Evolutionary conservation across 2,113 vertebrate genomes (phyloP).

Genomic region (Syrrhaptes paradoxus): DNA sequence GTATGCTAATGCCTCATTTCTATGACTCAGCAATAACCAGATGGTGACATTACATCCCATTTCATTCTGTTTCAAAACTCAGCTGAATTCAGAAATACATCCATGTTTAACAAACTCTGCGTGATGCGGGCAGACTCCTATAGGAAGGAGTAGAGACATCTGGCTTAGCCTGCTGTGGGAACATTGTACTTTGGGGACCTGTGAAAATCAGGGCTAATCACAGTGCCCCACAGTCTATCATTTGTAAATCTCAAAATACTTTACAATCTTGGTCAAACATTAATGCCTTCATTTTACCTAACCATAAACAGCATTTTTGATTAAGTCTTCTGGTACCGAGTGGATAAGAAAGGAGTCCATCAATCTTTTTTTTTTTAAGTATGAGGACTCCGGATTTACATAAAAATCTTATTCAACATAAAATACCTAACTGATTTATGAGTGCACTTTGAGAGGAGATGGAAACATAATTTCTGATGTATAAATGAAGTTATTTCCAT

Average conservation of each 20-base stretch:
- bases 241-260: not conserved
- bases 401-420: not conserved
- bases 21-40: not conserved
- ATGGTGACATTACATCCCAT: not conserved
- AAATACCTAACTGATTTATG: not conserved
- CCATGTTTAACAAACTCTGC: not conserved
- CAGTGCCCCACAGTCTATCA: rapidly evolving
- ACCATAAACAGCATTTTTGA: not conserved
- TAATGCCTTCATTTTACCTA: not conserved
- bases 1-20: not conserved
- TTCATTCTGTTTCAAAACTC: not conserved
- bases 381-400: not conserved
- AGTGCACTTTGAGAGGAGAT: not conserved
- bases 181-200: not conserved
- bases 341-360: not conserved
- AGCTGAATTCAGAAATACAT: not conserved
- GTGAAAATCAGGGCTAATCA: not conserved
- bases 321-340: not conserved
- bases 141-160: not conserved
- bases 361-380: not conserved
- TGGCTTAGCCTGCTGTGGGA: not conserved
- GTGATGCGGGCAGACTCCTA: not conserved
- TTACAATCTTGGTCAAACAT: not conserved
- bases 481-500: not conserved
- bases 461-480: not conserved